These are phyloP conservation scores for Euclidia mi DNA, from an alignment of 2,888 invertebrate species.

Conservation along the genomic window DNA sequence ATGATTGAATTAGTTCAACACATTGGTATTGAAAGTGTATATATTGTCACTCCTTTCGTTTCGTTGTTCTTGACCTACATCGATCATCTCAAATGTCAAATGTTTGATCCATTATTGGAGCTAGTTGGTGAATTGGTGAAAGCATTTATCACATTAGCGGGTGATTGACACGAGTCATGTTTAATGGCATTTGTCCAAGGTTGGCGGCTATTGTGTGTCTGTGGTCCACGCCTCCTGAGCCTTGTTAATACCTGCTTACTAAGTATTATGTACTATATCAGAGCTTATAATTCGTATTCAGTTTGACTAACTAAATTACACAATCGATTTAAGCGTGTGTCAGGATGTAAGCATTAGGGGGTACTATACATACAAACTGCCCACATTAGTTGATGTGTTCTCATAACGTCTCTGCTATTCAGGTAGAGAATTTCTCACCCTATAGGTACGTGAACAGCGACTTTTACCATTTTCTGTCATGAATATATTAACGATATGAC, in stretches of 20 bases:
- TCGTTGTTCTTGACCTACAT: slow-evolving; percentile 80
- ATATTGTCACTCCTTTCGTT: slow-evolving; percentile 31
- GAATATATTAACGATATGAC: too few relatives aligned
- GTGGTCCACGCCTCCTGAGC: slow-evolving; percentile 26
- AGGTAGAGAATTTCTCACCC: too few relatives aligned
- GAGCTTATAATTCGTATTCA: background rate
- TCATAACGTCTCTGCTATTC: too few relatives aligned
- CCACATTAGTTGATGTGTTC: too few relatives aligned
- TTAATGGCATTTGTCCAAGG: slow-evolving; percentile 83
- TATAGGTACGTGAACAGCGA: too few relatives aligned
- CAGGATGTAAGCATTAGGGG: too few relatives aligned
- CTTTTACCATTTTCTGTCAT: too few relatives aligned
- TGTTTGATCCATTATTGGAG: slow-evolving; percentile 67
- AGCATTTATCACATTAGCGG: slow-evolving; percentile 68
- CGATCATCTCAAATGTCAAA: slow-evolving; percentile 76
- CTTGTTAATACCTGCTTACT: slow-evolving; percentile 1
- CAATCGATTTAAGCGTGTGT: too few relatives aligned
- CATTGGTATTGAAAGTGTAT: slow-evolving; percentile 16
- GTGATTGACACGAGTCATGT: slow-evolving; percentile 77
- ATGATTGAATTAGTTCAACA: background rate
- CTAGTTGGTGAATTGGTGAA: slow-evolving; percentile 66
- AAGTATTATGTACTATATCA: background rate
- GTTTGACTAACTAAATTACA: too few relatives aligned
- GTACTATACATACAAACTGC: too few relatives aligned
- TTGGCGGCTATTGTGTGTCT: slow-evolving; percentile 68